phyloP scores from a whole-genome alignment of 92 coral and sea anemone genomes.

The Heliopora coerulea region DNA sequence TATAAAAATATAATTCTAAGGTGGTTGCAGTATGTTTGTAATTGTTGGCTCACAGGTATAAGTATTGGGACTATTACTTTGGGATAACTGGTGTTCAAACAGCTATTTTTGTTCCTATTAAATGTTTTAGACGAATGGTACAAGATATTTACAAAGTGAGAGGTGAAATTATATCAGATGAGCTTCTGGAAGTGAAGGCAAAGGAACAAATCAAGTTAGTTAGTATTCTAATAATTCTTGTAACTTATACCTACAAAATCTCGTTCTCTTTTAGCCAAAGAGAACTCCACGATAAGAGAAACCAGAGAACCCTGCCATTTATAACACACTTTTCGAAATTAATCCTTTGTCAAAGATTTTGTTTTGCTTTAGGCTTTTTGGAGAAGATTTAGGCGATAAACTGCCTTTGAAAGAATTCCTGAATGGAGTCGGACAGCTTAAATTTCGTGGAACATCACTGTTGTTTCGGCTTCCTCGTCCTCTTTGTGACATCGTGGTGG shows the following conservation, averaged over 20 bases:
- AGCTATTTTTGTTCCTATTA: too few species aligned
- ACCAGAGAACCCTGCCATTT: too few species aligned
- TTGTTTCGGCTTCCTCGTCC: constrained; percentile 68
- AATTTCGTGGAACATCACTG: constrained; percentile 81
- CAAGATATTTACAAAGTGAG: constrained; percentile 60
- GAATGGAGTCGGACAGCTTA: constrained; percentile 73
- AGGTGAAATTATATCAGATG: constrained; percentile 47
- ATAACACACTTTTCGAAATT: too few species aligned
- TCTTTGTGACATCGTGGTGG: constrained; percentile 3
- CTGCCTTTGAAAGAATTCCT: constrained; percentile 65
- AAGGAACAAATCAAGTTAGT: constrained; percentile 38
- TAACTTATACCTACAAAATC: too few species aligned
- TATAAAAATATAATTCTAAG: too few species aligned
- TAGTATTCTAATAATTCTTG: too few species aligned
- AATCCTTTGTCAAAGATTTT: background rate
- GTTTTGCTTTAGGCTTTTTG: constrained; percentile 55
- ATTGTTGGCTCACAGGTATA: too few species aligned
- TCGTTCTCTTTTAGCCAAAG: too few species aligned
- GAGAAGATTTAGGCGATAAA: constrained; percentile 43
- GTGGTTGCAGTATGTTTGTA: too few species aligned
- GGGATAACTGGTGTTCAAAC: too few species aligned
- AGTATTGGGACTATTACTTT: too few species aligned
- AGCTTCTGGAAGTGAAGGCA: constrained; percentile 44
- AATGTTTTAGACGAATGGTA: constrained; percentile 59
- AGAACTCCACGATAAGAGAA: too few species aligned